Base-by-base conservation (phyloP, 2,888 invertebrate species). In the Athalia circularis region DNA sequence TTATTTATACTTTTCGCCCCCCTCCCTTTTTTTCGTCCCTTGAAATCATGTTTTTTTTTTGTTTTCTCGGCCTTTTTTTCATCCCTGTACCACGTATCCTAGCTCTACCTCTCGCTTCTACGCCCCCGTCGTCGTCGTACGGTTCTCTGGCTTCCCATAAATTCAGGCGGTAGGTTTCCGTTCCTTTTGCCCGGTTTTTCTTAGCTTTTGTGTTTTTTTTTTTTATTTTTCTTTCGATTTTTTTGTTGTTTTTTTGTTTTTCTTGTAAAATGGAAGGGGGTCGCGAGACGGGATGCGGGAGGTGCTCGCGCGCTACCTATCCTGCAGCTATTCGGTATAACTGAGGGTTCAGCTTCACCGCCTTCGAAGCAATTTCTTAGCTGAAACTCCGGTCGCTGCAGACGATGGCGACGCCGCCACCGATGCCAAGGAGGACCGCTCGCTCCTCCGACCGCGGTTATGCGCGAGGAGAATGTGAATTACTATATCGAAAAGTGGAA, bases 281-380 rank as follows among this genome's bases (percentile, higher is more conserved):
- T 15, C 6, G 75, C 48, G 29, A 13, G 47, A 65, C 9, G 64
- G 47, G 29, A 13, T 62, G 64, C 54, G 64, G 64, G 52, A 50
- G 64, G 62, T 8, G 11, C 54, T 8, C 29, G 29, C 29, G 29
- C 4, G 50, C 43, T 74, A 61, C 61, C 52, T 54, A 68, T 52
- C 68, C 68, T 68, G 29, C 59, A n/a, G 52, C 29, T 29, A 29
- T 29, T 29, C 29, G 29, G 29, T 29, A 29, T 29, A 29, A 29
- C 29, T 29, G 54, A 47, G 76, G 52, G 76, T 76, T 76, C 57
- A 70, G 62, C 70, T 77, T 72, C 77, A 61, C 29, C 77, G 68
- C 62, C 61, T 68, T 62, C 43, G 80, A 85, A 83, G 86, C 85
- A 86, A 87, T 86, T 86, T 87, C 86, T 86, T 86, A 85, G 83